Percentiles rank a stretch among this genome's conserved stretches.
Evolutionary conservation across 2,113 vertebrate genomes (phyloP).

Genomic region (Illadopsis cleaveri): DNA sequence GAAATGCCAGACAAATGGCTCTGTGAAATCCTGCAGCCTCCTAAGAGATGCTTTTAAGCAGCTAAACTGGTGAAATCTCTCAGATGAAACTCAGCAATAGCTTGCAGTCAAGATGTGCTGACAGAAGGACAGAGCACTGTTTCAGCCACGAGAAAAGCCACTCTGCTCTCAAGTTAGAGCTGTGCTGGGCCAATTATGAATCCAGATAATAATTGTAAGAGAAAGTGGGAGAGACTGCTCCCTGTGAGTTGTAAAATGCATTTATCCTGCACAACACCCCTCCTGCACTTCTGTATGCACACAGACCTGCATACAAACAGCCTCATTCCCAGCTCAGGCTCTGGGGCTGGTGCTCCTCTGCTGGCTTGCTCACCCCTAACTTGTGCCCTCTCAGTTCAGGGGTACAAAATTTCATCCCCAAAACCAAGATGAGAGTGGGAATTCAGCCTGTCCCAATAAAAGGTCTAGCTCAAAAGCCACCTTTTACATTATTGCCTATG

Average conservation of each 20-base stretch:
- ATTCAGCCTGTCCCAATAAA: background rate
- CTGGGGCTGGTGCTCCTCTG: background rate
- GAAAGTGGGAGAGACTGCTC: background rate
- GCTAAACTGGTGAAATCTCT: constrained; percentile 24
- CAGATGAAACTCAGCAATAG: background rate
- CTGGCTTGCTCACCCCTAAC: background rate
- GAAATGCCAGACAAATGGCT: constrained; percentile 49
- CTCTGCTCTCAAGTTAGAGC: background rate
- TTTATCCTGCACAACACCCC: background rate
- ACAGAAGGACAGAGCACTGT: background rate
- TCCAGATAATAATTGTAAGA: background rate
- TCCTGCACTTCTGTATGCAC: background rate
- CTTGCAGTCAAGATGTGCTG: background rate
- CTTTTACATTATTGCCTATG: background rate
- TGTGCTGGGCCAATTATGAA: background rate
- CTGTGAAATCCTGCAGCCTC: constrained; percentile 27
- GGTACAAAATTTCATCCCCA: background rate
- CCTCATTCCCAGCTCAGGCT: background rate
- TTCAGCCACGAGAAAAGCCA: background rate
- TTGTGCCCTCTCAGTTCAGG: background rate
- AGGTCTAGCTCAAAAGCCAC: background rate
- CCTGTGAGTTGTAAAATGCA: background rate
- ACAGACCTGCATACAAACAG: background rate
- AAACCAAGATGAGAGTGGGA: background rate
- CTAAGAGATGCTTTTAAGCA: constrained; percentile 46